Evolutionary conservation across 1,140 invertebrate genomes (phyloP), one percentile per base, ranked within the genome.

Genomic region (Cydia strobilella): DNA sequence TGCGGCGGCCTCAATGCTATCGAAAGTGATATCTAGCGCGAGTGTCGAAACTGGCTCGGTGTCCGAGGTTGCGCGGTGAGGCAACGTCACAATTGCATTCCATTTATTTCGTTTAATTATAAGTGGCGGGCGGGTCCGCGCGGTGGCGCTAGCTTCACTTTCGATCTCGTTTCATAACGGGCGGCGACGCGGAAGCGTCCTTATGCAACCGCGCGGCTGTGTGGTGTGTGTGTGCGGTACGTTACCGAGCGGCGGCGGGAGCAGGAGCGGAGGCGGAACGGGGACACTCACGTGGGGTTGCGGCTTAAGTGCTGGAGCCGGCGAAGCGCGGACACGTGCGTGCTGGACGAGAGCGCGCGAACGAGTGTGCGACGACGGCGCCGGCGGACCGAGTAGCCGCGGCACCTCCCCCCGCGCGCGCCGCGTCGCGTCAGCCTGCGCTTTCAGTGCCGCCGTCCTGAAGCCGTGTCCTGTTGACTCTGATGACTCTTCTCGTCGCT

Each of bases 281-380:
- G 71, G 51, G 79, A 76, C 74, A 79, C 79, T 79, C 72, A 79
- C 79, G 77, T 74, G 74, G 75, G 72, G 76, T 72, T 72, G 77
- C 74, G 54, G 54, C 54, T 59, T 23, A 59, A 59, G 54, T 59
- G 51, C 74, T 78, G 77, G 75, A 35, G 73, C 75, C 74, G 48
- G 27, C 59, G 13, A 45, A 62, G 65, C 74, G 75, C 42, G 77
- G 75, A 77, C 81, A 76, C 83, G 83, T 69, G 81, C 75, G 79
- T 48, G 73, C 83, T 78, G 71, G 73, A 69, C 76, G 84, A 80
- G 82, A 83, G 86, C 86, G 84, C 84, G 81, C 78, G 79, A 77
- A 77, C 80, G 86, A 90, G 78, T 90, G 86, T 88, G 75, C 88
- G 84, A 51, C 65, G 76, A 77, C 69, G 79, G 72, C 80, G 79